Evolutionary conservation across 2,797 vertebrate genomes (phyloP), one percentile per base, ranked within the genome.

Genomic region (Spinus pinus): DNA sequence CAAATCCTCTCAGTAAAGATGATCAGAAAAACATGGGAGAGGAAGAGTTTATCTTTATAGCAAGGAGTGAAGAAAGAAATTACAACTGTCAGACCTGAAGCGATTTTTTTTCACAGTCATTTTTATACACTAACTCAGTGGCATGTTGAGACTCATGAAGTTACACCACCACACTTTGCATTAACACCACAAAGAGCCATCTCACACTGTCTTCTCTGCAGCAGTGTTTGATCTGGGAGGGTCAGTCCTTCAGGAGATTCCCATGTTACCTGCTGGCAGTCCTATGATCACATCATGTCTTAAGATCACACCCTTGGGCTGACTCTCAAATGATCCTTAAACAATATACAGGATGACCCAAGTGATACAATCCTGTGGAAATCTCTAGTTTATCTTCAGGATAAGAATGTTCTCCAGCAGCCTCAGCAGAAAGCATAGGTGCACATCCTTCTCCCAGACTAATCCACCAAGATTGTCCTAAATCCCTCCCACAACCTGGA

Each of bases 401-500:
- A 5, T 14, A 81, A 86, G 39, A 2, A 6, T 70, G 46, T 20
- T 53, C 14, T 57, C 21, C 57, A 77, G 33, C 14, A 88, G 28
- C 15, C 23, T 47, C 56, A 77, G 81, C 41, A 77, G 51, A 28
- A 18, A 58, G 35, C 9, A 6, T 2, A 1, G 6, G 33, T 57
- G 21, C 7, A 37, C 10, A 33, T 56, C 33, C 31, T 31, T 67
- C 37, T 72, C 20, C 20, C 23, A 80, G 24, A 51, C 22, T 42
- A 94, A 64, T 75, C 27, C 58, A 64, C 14, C 10, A 65, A 50
- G 30, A 70, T 47, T 58, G 21, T 80, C n/a, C 22, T 1, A 0
- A 67, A 71, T 54, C 4, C 19, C 4, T 3, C 2, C n/a, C 3
- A 3, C n/a, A 41, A 8, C 57, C 33, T 13, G 4, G 6, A 22